Conservation (phyloP, 2,797 vertebrate genomes). For the Trichosurus vulpecula region DNA sequence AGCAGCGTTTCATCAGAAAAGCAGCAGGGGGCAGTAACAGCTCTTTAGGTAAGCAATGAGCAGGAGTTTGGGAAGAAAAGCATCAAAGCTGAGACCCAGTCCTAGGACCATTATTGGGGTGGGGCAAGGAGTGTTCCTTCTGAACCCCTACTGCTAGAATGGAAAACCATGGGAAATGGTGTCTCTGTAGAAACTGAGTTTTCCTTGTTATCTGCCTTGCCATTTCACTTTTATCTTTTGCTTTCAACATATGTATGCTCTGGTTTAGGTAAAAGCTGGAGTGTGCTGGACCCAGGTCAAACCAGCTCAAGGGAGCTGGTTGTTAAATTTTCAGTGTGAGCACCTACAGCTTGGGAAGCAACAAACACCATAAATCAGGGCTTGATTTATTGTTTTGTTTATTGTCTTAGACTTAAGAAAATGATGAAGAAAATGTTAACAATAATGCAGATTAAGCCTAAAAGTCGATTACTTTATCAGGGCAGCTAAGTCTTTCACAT, state of each 20-base stretch:
- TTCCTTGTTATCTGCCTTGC: neutral
- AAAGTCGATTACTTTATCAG: neutral
- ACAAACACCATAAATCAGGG: neutral
- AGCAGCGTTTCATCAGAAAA: neutral
- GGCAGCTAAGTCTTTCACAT: neutral
- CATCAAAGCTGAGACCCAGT: neutral
- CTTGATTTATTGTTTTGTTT: neutral
- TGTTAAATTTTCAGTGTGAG: neutral
- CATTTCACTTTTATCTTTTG: neutral
- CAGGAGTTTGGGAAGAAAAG: neutral
- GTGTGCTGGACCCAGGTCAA: neutral
- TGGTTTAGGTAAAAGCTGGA: neutral
- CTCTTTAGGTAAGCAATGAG: neutral
- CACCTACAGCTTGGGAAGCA: neutral
- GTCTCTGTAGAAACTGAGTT: neutral
- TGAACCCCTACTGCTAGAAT: neutral
- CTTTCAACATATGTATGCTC: neutral
- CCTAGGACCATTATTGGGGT: neutral
- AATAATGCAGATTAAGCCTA: neutral
- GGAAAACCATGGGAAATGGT: neutral
- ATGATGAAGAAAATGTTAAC: neutral
- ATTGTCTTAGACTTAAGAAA: neutral
- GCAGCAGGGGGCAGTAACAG: neutral
- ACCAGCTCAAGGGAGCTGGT: neutral
- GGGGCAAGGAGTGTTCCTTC: neutral